Evolutionary conservation across 1,140 invertebrate species (phyloP).

Genomic region (Berghia stephanieae): DNA sequence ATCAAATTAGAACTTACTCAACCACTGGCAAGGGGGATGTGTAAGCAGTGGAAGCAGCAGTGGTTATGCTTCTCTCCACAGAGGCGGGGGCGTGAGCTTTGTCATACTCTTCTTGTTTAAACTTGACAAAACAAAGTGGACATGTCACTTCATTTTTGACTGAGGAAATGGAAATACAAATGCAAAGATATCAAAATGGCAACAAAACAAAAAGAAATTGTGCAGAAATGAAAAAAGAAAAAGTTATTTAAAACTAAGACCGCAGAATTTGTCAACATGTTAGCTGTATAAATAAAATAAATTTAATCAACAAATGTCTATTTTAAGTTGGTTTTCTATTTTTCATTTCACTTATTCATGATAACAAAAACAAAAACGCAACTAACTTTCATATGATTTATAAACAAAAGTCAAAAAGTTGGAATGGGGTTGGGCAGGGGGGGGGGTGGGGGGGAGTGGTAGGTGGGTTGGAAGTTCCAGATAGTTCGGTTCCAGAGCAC

Average conservation of each 20-base stretch:
- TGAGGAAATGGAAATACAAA: slow-evolving; percentile 26
- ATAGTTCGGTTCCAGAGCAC: too few species aligned
- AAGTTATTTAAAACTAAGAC: background rate
- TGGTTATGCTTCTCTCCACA: slow-evolving; percentile 49
- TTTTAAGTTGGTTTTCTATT: too few species aligned
- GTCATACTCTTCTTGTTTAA: slow-evolving; percentile 48
- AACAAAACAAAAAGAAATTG: background rate
- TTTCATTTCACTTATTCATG: too few species aligned
- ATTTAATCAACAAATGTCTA: too few species aligned
- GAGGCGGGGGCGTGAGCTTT: slow-evolving; percentile 40
- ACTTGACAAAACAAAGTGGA: slow-evolving; percentile 44
- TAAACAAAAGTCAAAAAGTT: too few species aligned
- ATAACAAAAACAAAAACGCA: too few species aligned
- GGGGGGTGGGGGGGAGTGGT: too few species aligned
- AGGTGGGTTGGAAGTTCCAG: too few species aligned
- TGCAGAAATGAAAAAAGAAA: background rate
- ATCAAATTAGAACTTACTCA: slow-evolving; percentile 43
- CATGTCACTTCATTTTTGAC: slow-evolving; percentile 51
- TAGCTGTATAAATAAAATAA: too few species aligned
- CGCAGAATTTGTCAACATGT: background rate
- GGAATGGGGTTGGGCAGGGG: too few species aligned
- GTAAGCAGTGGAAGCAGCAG: slow-evolving; percentile 43
- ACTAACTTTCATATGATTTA: too few species aligned
- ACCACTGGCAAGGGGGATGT: slow-evolving; percentile 47
- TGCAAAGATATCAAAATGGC: background rate